Conservation (phyloP, 2,888 invertebrate species). For the Operophtera brumata region DNA sequence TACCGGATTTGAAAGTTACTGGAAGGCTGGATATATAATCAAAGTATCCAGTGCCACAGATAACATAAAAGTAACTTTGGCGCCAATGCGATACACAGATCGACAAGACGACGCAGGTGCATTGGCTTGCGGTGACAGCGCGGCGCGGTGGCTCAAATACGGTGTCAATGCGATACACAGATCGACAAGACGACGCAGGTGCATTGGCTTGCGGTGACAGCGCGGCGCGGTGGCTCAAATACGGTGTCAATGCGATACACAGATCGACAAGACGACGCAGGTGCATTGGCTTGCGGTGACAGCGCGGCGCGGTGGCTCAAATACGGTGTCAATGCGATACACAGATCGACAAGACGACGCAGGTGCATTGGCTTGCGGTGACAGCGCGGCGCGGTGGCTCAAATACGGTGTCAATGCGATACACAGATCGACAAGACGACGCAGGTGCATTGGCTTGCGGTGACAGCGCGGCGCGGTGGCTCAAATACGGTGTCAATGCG, state of each 20-base stretch:
- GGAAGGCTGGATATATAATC: too few relatives aligned
- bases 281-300: conserved; percentile 4
- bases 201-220: conserved; percentile 1
- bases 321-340: conserved; percentile 5
- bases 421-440: conserved; percentile 10
- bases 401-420: conserved; percentile 5
- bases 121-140: conserved; percentile 1
- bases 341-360: conserved; percentile 9
- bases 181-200: conserved; percentile 7
- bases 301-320: conserved; percentile 1
- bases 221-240: conserved; percentile 7
- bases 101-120: conserved; percentile 5
- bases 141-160: conserved; percentile 11
- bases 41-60: too few relatives aligned
- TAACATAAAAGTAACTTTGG: background rate
- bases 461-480: background rate
- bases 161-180: conserved; percentile 2
- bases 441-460: conserved; percentile 3
- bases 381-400: background rate
- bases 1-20: too few relatives aligned
- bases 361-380: conserved; percentile 3
- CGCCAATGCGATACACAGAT: conserved; percentile 1
- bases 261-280: conserved; percentile 7
- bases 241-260: conserved; percentile 3
- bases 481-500: conserved; percentile 9